Conservation (phyloP, 2,888 invertebrate species). For the Caenorhabditis becei region DNA sequence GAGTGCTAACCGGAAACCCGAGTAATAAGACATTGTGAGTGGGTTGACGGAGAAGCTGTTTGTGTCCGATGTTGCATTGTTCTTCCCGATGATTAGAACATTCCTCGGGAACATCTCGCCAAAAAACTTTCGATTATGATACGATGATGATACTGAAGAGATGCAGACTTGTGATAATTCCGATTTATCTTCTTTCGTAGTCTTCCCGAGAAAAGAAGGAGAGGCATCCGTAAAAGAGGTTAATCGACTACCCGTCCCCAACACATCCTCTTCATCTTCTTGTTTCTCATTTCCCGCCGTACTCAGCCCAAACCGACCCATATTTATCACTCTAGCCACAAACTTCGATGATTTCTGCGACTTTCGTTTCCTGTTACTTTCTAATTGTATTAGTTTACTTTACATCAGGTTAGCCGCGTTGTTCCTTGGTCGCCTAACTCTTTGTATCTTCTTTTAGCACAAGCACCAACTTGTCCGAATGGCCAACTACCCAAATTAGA, state of each 20-base stretch:
- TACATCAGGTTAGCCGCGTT: constrained; percentile 38
- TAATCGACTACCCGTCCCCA: constrained; percentile 62
- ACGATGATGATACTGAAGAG: constrained; percentile 40
- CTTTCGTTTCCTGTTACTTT: constrained; percentile 63
- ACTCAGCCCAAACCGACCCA: constrained; percentile 43
- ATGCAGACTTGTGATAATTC: constrained; percentile 64
- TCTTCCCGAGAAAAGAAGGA: constrained; percentile 45
- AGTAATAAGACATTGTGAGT: neutral
- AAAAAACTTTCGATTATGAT: constrained; percentile 62
- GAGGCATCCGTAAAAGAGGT: constrained; percentile 65
- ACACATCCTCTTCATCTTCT: constrained; percentile 43
- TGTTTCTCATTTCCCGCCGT: constrained; percentile 29
- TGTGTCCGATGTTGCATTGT: neutral
- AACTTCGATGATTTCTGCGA: constrained; percentile 52
- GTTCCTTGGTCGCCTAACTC: constrained; percentile 13
- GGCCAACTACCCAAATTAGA: constrained; percentile 75
- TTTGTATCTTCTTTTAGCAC: constrained; percentile 51
- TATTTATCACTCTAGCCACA: constrained; percentile 50
- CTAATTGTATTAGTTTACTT: constrained; percentile 44
- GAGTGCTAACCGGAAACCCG: neutral
- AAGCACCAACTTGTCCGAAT: constrained; percentile 76
- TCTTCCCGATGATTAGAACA: constrained; percentile 14
- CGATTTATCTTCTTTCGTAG: constrained; percentile 42
- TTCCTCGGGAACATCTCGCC: constrained; percentile 32
- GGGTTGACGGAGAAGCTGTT: neutral